phyloP scores from a whole-genome alignment of 1,140 invertebrate genomes.

The Batillaria attramentaria region DNA sequence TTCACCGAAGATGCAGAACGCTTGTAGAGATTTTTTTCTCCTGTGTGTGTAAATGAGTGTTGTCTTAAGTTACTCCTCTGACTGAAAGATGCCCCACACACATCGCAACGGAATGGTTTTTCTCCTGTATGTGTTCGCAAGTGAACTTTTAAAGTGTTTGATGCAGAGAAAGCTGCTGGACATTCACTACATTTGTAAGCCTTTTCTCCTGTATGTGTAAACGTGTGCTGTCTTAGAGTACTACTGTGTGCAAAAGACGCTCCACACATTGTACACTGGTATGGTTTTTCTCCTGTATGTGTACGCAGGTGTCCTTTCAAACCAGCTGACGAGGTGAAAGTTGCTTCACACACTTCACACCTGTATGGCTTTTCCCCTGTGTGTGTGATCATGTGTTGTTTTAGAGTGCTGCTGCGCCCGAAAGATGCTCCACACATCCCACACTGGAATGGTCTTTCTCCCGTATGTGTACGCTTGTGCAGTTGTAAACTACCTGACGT shows the following conservation, averaged over 20 bases:
- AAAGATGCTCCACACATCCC: slow-evolving; percentile 89
- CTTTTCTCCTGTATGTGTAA: slow-evolving; percentile 54
- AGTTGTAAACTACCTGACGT: slow-evolving; percentile 39
- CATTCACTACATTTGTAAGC: slow-evolving; percentile 56
- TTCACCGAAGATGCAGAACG: not conserved
- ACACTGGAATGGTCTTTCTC: slow-evolving; percentile 90
- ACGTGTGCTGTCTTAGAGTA: slow-evolving; percentile 47
- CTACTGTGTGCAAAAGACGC: slow-evolving; percentile 43
- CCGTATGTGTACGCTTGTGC: slow-evolving; percentile 77
- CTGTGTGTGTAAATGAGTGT: slow-evolving; percentile 49
- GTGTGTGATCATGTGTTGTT: slow-evolving; percentile 72
- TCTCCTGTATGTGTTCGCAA: slow-evolving; percentile 47
- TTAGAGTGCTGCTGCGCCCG: slow-evolving; percentile 62
- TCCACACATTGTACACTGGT: slow-evolving; percentile 53
- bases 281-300: slow-evolving; percentile 57
- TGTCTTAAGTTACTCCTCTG: slow-evolving; percentile 12
- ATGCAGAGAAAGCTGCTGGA: slow-evolving; percentile 53
- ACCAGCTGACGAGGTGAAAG: slow-evolving; percentile 76
- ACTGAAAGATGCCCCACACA: slow-evolving; percentile 50
- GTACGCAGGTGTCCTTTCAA: slow-evolving; percentile 51
- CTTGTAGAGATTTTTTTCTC: slow-evolving; percentile 38
- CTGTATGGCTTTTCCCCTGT: slow-evolving; percentile 91
- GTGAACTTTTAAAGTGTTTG: slow-evolving; percentile 41
- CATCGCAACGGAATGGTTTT: slow-evolving; percentile 40
- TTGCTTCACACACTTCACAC: slow-evolving; percentile 89